Percentiles rank a stretch among this genome's conserved stretches.
phyloP scores from a whole-genome alignment of 2,113 vertebrate species.

The Axis porcinus region DNA sequence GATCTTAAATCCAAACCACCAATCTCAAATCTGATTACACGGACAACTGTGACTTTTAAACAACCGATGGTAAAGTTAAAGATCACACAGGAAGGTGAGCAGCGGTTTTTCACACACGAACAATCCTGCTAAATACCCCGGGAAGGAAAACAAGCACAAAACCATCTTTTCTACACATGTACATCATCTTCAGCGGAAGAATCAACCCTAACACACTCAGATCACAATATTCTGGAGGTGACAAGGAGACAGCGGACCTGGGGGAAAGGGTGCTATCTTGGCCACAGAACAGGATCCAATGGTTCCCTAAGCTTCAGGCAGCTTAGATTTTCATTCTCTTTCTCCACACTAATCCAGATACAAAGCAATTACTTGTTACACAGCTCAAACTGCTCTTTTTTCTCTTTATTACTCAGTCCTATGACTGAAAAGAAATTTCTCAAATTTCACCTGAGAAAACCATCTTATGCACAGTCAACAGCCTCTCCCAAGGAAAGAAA shows the following conservation, averaged over 20 bases:
- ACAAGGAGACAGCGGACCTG: not conserved
- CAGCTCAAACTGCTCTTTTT: not conserved
- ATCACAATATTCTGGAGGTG: not conserved
- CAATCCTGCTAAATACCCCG: not conserved
- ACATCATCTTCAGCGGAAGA: not conserved
- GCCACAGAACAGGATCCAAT: not conserved
- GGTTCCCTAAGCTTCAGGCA: not conserved
- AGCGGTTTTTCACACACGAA: not conserved
- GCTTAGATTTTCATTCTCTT: not conserved
- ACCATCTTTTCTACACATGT: not conserved
- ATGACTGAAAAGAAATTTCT: slow-evolving; percentile 1
- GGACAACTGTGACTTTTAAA: not conserved
- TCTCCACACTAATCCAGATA: not conserved
- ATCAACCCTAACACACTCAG: not conserved
- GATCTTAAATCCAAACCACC: not conserved
- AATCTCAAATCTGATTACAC: not conserved
- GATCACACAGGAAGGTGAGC: not conserved
- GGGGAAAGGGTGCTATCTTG: not conserved
- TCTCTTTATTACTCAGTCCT: not conserved
- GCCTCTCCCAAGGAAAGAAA: not conserved
- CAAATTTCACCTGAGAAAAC: slow-evolving; percentile 12
- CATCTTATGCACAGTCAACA: not conserved
- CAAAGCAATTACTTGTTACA: not conserved
- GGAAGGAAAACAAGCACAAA: not conserved
- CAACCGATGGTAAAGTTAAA: not conserved